Evolutionary conservation across 2,888 invertebrate species (phyloP), one percentile per base, ranked within the genome.

Genomic region (Mylabris sibirica): DNA sequence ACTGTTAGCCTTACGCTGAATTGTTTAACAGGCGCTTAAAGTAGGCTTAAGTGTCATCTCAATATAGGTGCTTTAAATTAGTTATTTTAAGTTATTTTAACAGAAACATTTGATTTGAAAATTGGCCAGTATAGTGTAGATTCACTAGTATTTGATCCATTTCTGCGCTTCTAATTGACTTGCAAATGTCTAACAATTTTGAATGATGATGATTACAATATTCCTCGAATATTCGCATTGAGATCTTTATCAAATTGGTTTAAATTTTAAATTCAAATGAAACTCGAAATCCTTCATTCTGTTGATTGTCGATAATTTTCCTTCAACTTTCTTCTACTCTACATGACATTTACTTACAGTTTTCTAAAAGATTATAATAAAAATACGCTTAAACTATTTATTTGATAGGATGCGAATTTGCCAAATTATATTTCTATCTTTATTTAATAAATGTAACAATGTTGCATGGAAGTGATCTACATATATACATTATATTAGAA

Each of bases 201-300:
- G 14, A 57, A 26, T 14, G 57, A 57, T 53, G 49, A 49, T 57
- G 26, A 57, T 57, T 57, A 26, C 57, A 26, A 57, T 26, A 24
- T 26, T 57, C 26, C 1, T 57, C 24, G 57, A 57, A 57, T 57
- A 26, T 57, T 57, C 57, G 57, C 57, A 14, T 11, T 30, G 30
- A 26, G 26, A 57, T 57, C 57, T 57, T 57, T 22, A 26, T 57
- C 57, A 24, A 57, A 57, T 26, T 57, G 57, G 22, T 57, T n/a
- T 5, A n/a, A 22, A 57, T 57, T 57, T 24, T 14, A 57, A 57
- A 57, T 57, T 57, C 57, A 57, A 57, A 26, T 57, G 57, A 57
- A 26, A 26, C n/a, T 26, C 30, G 57, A 3, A 57, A n/a, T 57
- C 12, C 24, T 57, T 8, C 26, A 14, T n/a, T 22, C 14, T 14